Base-by-base conservation (phyloP, 2,888 invertebrate species). In the Carcina quercana region DNA sequence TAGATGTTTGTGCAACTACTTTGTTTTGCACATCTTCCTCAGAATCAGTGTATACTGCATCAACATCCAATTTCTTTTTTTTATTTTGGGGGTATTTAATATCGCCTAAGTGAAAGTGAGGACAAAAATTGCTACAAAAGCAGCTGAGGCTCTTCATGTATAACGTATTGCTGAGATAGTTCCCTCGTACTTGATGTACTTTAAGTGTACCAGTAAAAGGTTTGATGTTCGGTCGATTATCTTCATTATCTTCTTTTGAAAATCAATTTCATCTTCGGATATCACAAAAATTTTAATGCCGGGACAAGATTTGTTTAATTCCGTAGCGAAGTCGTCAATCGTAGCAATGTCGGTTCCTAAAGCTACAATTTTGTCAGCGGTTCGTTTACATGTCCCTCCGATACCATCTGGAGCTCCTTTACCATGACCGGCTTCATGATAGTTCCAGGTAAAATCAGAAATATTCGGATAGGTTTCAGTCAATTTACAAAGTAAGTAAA, bases 101-200 rank as follows among this genome's bases (percentile, higher is more conserved):
- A 24, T 42, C 36, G 32, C 38, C 39, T 36, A 42, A 34, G 35
- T 42, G 38, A 15, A 37, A 42, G 27, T 42, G 39, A 29, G 32
- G 30, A 38, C 42, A 40, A 33, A 35, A 38, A 21, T 31, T 40
- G 35, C 30, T 38, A 14, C 46, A 50, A 20, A 48, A 50, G 34
- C 45, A 50, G 38, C 46, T 50, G 22, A 50, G 40, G 33, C 38
- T 37, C 34, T 52, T 50, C 43, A 52, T 39, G 28, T 22, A 33
- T 32, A 49, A 31, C 11, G 37, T 19, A 14, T 43, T 41, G 6
- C 44, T 45, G 17, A 36, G 35, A 30, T 37, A 50, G 32, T 28
- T n/a, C 7, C 29, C 29, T 13, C 11, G 17, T 12, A 48, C 43
- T 28, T 50, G 47, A 39, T 50, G 48, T 15, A 50, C 48, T 28